Evolutionary conservation across 2,888 invertebrate genomes (phyloP), one percentile per base, ranked within the genome.

Genomic region (Phlogophora meticulosa): DNA sequence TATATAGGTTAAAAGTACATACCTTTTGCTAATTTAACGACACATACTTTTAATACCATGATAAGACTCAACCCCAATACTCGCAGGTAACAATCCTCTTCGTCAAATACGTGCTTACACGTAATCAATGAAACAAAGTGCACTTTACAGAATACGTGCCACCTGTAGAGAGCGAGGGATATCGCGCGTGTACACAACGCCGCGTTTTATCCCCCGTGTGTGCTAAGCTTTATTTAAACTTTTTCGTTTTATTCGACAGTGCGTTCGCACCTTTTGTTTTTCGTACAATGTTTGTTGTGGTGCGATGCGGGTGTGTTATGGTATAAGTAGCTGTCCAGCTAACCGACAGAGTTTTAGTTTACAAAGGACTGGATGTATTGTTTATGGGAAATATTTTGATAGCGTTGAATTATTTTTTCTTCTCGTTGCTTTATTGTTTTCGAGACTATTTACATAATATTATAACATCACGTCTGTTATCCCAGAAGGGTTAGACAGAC

Each of bases 141-240:
- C 81, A 80, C 80, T 83, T 77, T 68, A 67, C 69, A 72, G 77
- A 80, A 77, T 87, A 89, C 90, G 90, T 90, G 90, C 86, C 86
- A 85, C 83, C 83, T 81, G 84, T 78, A 61, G 76, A 78, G 78
- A 76, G 56, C 55, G 61, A 60, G 55, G 89, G 90, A 90, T 90
- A 85, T 80, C 72, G 64, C 65, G 36, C 49, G 78, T 76, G 78
- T 82, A 82, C 81, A 80, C 80, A 73, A 53, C 64, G 63, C 59
- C 48, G 49, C 48, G 63, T 72, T 81, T 69, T 53, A 68, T 75
- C 76, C 62, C 40, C 43, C 42, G 55, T 80, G 72, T 80, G 75
- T 72, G 48, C 80, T 61, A 73, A 77, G 82, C 68, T 83, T 85
- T 85, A 78, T 83, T 75, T 71, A 71, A 75, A 76, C 70, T 68